Percentiles rank a stretch among this genome's conserved stretches.
Conservation (phyloP, 2,797 vertebrate species). For the Myiotriccus ornatus region DNA sequence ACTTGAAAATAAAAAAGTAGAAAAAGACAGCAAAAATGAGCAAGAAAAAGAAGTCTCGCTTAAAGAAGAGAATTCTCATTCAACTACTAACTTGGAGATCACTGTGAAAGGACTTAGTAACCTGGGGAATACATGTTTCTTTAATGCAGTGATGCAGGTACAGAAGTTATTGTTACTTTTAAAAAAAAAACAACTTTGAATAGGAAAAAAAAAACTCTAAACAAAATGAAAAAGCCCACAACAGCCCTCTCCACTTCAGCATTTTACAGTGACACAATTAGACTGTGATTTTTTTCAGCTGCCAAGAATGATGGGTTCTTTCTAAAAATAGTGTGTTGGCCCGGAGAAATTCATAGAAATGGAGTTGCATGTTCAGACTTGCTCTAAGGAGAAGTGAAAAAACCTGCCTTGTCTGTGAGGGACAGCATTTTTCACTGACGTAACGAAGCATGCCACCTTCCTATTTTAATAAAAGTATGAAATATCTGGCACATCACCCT, state of each 20-base stretch:
- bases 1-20: conserved; percentile 73
- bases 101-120: conserved; percentile 93
- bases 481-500: not conserved
- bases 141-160: conserved; percentile 97
- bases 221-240: not conserved
- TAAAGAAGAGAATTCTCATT: conserved; percentile 64
- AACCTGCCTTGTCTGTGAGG: not conserved
- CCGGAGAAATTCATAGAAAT: not conserved
- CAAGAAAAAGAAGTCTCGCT: conserved; percentile 73
- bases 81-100: conserved; percentile 50
- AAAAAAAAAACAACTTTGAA: not conserved
- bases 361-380: conserved; percentile 22
- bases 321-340: conserved; percentile 30
- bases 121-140: conserved; percentile 97
- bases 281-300: not conserved
- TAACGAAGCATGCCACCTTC: not conserved
- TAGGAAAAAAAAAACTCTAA: not conserved
- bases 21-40: conserved; percentile 77
- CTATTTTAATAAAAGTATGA: not conserved
- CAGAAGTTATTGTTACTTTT: not conserved
- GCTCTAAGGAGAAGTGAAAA: not conserved
- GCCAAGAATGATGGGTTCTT: not conserved
- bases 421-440: not conserved
- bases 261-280: not conserved
- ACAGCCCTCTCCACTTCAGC: not conserved